Conservation (phyloP, 2,797 vertebrate species). For the Microctenopoma stevenorrisi region DNA sequence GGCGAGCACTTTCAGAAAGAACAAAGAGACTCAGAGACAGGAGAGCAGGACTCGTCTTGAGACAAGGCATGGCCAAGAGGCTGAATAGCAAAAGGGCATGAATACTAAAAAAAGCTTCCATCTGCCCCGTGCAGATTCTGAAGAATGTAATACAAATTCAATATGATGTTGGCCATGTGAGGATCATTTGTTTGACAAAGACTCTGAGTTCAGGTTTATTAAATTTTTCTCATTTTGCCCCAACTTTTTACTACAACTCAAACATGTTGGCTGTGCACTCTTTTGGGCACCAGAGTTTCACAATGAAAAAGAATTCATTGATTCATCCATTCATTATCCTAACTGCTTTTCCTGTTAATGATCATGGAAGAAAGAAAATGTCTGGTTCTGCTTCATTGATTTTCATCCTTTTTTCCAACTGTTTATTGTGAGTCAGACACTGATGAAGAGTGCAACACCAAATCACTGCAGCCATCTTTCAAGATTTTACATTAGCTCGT, state of each 20-base stretch:
- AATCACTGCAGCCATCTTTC: too few species aligned
- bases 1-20: conserved; percentile 75
- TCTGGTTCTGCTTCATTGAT: too few species aligned
- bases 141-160: conserved; percentile 47
- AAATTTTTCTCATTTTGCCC: not conserved
- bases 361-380: too few species aligned
- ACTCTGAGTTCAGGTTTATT: conserved; percentile 27
- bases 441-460: too few species aligned
- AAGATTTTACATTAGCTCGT: too few species aligned
- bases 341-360: too few species aligned
- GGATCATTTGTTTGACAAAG: conserved; percentile 50
- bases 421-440: too few species aligned
- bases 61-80: conserved; percentile 72
- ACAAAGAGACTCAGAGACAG: conserved; percentile 79
- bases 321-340: too few species aligned
- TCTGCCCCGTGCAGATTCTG: conserved; percentile 60
- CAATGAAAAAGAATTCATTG: too few species aligned
- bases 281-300: not conserved
- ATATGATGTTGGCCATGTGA: conserved; percentile 34
- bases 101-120: conserved; percentile 66
- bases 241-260: conserved; percentile 1
- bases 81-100: conserved; percentile 72
- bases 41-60: conserved; percentile 58
- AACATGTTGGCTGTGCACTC: conserved; percentile 28
- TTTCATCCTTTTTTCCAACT: too few species aligned